Conservation (phyloP, 2,797 vertebrate genomes). For the Eulemur rubriventer region DNA sequence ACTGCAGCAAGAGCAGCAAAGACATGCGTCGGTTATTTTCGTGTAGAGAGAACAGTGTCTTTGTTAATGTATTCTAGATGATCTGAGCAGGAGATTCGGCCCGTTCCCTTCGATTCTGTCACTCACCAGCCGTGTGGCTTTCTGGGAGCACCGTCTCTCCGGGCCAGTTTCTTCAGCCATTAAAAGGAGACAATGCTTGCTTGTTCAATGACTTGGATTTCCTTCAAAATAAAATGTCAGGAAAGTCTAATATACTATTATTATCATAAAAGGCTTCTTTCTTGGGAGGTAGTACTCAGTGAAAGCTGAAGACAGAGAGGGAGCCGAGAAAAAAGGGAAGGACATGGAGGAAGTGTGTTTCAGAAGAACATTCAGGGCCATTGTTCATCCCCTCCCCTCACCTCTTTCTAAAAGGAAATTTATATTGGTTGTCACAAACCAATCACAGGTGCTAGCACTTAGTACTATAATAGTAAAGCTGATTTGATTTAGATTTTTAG, state of each 20-base stretch:
- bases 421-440: background rate
- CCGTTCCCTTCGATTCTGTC: background rate
- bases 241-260: background rate
- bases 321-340: background rate
- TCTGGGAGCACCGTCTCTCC: background rate
- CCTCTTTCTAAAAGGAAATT: background rate
- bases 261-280: background rate
- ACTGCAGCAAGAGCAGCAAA: background rate
- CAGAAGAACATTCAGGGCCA: background rate
- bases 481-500: constrained; percentile 5
- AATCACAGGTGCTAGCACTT: background rate
- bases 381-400: background rate
- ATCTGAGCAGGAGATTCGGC: background rate
- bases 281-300: background rate
- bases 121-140: background rate
- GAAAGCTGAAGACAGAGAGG: background rate
- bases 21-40: background rate
- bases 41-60: background rate
- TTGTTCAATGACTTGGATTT: constrained; percentile 46
- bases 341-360: background rate
- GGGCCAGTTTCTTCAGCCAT: background rate
- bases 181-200: background rate
- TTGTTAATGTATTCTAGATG: background rate
- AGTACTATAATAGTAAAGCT: background rate
- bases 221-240: constrained; percentile 58